Evolutionary conservation across 2,888 invertebrate species (phyloP).

Genomic region (Hemicrepidius hirtus): DNA sequence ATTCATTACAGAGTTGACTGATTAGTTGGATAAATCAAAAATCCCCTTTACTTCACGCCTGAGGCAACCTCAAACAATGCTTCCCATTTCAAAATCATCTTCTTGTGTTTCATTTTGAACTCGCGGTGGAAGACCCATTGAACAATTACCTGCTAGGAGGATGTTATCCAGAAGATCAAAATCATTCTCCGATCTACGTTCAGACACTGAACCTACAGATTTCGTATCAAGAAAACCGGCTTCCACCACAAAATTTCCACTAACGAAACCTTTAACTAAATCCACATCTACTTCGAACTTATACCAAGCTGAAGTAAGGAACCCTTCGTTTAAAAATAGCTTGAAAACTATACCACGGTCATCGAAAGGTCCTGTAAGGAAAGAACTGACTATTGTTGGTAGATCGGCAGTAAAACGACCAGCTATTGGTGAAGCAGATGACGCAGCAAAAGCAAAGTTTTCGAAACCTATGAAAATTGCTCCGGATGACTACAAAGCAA

Average conservation of each 20-base stretch:
- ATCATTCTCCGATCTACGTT: background rate
- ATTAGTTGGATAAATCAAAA: slow-evolving; percentile 14
- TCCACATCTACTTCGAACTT: background rate
- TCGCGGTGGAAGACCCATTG: background rate
- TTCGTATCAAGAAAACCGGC: background rate
- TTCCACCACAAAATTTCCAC: background rate
- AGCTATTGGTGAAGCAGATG: background rate
- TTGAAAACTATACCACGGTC: background rate
- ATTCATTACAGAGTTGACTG: too few species aligned
- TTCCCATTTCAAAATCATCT: background rate
- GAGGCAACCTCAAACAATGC: background rate
- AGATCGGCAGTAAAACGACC: background rate
- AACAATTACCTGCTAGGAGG: background rate
- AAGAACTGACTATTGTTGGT: background rate
- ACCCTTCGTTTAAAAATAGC: background rate
- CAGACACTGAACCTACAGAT: background rate
- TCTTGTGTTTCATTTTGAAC: slow-evolving; percentile 2
- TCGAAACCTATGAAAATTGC: slow-evolving; percentile 77
- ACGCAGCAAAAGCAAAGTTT: slow-evolving; percentile 55
- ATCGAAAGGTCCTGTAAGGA: too few species aligned
- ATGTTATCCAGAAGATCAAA: slow-evolving; percentile 1
- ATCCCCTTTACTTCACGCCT: background rate
- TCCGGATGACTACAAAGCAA: slow-evolving; percentile 80
- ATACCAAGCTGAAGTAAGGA: background rate
- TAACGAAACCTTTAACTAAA: background rate